Evolutionary conservation across 2,797 vertebrate genomes (phyloP).

Genomic region (Acridotheres tristis): DNA sequence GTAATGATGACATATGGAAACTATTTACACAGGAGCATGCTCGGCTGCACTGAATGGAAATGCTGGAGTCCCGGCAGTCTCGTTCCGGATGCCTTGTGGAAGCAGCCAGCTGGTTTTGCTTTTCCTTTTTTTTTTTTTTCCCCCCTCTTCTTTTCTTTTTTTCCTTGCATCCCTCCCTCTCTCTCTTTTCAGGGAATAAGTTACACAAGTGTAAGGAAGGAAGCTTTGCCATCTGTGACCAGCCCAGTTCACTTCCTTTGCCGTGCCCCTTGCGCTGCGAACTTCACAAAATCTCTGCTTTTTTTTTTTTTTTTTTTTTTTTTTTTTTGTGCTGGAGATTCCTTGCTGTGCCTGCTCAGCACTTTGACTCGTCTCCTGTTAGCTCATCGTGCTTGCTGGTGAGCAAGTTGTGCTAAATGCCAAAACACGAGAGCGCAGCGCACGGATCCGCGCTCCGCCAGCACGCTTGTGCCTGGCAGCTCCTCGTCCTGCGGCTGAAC

Average conservation of each 20-base stretch:
- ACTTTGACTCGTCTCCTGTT: background rate
- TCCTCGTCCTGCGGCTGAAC: background rate
- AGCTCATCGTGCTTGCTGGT: background rate
- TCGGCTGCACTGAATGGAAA: constrained; percentile 71
- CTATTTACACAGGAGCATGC: constrained; percentile 70
- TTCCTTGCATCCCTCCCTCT: background rate
- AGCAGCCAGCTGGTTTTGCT: constrained; percentile 76
- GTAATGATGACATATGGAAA: constrained; percentile 77
- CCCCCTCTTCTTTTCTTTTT: accelerated
- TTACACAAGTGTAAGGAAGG: constrained; percentile 51
- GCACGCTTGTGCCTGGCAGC: background rate
- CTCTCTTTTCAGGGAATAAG: constrained; percentile 48
- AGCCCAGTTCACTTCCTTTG: constrained; percentile 30
- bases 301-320: background rate
- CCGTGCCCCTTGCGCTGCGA: background rate
- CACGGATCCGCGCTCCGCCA: background rate
- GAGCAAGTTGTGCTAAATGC: background rate
- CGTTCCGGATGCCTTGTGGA: constrained; percentile 70
- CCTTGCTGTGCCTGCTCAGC: background rate
- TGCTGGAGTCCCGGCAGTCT: constrained; percentile 71
- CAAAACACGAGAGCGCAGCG: background rate
- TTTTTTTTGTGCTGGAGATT: background rate
- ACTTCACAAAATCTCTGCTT: background rate
- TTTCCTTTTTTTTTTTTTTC: background rate
- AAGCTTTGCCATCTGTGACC: constrained; percentile 65